phyloP scores from a whole-genome alignment of 2,797 vertebrate species.

The Naso thynnoides region DNA sequence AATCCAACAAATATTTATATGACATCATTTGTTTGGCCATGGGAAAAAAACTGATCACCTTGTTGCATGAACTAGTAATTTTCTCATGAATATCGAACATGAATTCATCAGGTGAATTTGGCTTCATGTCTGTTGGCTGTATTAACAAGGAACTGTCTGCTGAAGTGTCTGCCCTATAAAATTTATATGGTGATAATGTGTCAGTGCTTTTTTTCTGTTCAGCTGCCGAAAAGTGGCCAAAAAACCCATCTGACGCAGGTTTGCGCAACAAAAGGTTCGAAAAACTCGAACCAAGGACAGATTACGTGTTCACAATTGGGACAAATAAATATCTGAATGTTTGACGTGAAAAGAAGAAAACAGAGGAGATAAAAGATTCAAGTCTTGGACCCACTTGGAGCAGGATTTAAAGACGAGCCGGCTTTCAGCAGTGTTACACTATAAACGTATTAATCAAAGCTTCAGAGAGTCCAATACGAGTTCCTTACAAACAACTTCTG shows the following conservation, averaged over 20 bases:
- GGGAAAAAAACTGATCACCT: background rate
- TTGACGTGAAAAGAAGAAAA: too few species aligned
- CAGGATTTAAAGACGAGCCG: background rate
- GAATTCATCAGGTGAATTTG: background rate
- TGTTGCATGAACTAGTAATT: too few species aligned
- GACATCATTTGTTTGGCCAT: background rate
- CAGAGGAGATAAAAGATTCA: too few species aligned
- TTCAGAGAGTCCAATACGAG: background rate
- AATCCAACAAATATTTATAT: background rate
- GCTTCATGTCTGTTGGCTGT: background rate
- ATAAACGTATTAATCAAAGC: background rate
- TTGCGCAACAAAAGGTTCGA: too few species aligned
- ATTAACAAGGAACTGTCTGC: background rate
- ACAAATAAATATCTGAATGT: too few species aligned
- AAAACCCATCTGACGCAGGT: too few species aligned
- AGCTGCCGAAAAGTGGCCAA: background rate
- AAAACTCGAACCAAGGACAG: too few species aligned
- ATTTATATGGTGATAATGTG: background rate
- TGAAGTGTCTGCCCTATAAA: too few species aligned
- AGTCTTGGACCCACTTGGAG: too few species aligned
- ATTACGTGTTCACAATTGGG: too few species aligned
- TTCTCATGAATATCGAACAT: too few species aligned
- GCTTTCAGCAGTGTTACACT: background rate
- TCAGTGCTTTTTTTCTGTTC: background rate
- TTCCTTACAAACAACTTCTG: conserved; percentile 33